Evolutionary conservation across 2,797 vertebrate species (phyloP).

Genomic region (Girardinus metallicus): DNA sequence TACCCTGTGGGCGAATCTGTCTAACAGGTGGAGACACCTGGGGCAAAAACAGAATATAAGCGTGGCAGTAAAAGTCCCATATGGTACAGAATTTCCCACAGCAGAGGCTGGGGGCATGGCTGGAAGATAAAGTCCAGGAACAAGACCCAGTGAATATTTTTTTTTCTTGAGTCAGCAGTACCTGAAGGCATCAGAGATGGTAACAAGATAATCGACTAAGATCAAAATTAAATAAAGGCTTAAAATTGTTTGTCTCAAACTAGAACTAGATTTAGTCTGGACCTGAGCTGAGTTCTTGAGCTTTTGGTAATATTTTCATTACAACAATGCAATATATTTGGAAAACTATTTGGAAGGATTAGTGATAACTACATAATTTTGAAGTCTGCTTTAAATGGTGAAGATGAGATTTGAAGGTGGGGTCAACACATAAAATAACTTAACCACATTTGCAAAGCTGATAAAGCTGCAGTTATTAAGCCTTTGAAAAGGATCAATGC

Average conservation of each 20-base stretch:
- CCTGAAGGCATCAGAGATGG: not conserved
- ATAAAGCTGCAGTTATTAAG: not conserved
- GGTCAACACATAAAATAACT: not conserved
- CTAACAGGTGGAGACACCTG: not conserved
- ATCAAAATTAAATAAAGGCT: not conserved
- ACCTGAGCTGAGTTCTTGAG: not conserved
- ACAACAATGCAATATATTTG: not conserved
- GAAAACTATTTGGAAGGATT: not conserved
- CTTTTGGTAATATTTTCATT: not conserved
- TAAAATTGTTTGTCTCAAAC: not conserved
- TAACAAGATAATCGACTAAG: not conserved
- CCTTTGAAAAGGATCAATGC: not conserved
- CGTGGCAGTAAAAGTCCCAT: constrained; percentile 3
- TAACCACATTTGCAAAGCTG: not conserved
- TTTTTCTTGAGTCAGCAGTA: not conserved
- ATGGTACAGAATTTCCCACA: not conserved
- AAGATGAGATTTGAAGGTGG: not conserved
- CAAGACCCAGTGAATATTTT: not conserved
- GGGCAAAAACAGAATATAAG: not conserved
- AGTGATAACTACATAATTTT: not conserved
- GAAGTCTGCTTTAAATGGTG: not conserved
- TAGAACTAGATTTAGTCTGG: not conserved
- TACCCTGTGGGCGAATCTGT: not conserved
- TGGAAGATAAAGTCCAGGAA: not conserved
- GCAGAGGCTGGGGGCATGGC: not conserved